Percentiles rank a stretch among this genome's conserved stretches.
These are phyloP conservation scores for Apoda limacodes DNA, from an alignment of 2,888 invertebrate genomes.

Conservation along the genomic window DNA sequence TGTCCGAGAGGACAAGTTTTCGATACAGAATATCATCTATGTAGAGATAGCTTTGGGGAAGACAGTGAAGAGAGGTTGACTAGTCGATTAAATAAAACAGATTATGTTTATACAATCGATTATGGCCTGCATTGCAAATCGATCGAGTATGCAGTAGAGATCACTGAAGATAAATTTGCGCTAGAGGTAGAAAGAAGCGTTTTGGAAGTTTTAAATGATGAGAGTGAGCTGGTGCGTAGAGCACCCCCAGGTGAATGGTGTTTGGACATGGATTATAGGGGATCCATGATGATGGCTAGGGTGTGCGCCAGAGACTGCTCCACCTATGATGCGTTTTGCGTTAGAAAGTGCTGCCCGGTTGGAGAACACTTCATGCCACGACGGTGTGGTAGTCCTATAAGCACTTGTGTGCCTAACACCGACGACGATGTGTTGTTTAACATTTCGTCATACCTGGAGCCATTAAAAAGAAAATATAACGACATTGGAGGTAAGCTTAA, in stretches of 20 bases:
- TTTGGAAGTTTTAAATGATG: conserved; percentile 28
- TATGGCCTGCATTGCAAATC: conserved; percentile 40
- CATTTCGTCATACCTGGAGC: conserved; percentile 39
- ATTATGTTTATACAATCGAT: conserved; percentile 40
- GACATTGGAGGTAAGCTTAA: conserved; percentile 34
- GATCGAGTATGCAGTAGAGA: conserved; percentile 41
- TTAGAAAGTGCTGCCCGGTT: conserved; percentile 67
- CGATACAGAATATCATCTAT: conserved; percentile 39
- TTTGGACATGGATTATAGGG: conserved; percentile 36
- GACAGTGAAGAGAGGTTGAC: conserved; percentile 29
- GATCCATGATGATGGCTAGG: conserved; percentile 34
- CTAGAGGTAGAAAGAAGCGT: conserved; percentile 34
- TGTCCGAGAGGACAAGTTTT: conserved; percentile 46
- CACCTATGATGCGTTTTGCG: conserved; percentile 42
- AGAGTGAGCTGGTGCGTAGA: conserved; percentile 21
- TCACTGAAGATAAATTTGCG: conserved; percentile 33
- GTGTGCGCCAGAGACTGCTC: conserved; percentile 42
- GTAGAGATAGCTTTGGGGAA: conserved; percentile 28
- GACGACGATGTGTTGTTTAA: conserved; percentile 36
- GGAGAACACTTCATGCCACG: conserved; percentile 54
- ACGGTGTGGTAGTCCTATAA: conserved; percentile 34
- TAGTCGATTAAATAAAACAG: conserved; percentile 25
- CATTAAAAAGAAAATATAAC: conserved; percentile 25
- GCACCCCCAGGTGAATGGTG: conserved; percentile 51
- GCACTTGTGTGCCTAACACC: conserved; percentile 39